A percentile compares a stretch with the other conserved stretches of the same genome.
Conservation (phyloP, 2,113 vertebrate species). For the Galeopterus variegatus region DNA sequence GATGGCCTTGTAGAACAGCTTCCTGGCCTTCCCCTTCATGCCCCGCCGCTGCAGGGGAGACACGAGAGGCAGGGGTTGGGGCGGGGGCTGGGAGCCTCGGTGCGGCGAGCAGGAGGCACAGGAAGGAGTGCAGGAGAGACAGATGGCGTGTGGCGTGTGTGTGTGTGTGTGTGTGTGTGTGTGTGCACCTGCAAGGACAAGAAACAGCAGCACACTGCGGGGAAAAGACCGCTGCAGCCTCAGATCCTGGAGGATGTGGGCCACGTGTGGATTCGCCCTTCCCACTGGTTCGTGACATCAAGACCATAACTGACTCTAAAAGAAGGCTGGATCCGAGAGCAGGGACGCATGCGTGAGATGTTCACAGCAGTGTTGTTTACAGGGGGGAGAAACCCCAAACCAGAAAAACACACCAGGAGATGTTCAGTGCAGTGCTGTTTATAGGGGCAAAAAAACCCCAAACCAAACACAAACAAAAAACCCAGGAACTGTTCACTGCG, state of each 20-base stretch:
- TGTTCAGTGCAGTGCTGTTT: not conserved
- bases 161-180: too few species aligned
- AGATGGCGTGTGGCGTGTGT: too few species aligned
- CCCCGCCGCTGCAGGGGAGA: conserved; percentile 93
- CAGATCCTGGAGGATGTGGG: accelerated
- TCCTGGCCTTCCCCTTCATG: conserved; percentile 97
- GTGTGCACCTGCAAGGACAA: accelerated
- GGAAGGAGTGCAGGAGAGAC: too few species aligned
- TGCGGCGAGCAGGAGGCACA: too few species aligned
- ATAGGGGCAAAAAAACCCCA: not conserved
- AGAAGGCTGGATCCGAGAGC: not conserved
- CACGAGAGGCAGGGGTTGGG: not conserved
- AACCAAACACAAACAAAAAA: too few species aligned
- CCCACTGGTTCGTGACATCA: accelerated
- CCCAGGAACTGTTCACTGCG: too few species aligned
- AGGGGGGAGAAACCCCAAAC: not conserved
- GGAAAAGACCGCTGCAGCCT: too few species aligned
- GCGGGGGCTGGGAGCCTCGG: accelerated
- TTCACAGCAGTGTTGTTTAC: not conserved
- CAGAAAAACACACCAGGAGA: too few species aligned
- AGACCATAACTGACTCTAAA: not conserved
- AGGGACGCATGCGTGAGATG: accelerated
- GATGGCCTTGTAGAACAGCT: conserved; percentile 98
- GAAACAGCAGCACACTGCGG: not conserved
- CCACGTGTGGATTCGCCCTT: accelerated